phyloP scores from a whole-genome alignment of 64 coral and sea anemone species.

The Montipora cactus region DNA sequence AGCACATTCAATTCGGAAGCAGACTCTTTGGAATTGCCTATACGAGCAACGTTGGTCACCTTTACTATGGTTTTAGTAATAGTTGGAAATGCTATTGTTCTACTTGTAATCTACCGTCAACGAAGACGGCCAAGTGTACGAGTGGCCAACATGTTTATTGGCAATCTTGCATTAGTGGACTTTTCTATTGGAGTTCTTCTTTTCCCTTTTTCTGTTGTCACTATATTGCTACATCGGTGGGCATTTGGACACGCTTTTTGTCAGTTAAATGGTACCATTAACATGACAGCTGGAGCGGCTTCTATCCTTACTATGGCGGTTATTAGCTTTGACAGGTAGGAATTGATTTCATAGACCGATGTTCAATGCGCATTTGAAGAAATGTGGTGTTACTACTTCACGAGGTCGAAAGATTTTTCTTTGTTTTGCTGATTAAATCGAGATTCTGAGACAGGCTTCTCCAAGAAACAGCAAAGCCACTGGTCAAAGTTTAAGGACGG shows the following conservation, averaged over 20 bases:
- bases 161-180: conserved; percentile 89
- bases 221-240: conserved; percentile 41
- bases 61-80: conserved; percentile 46
- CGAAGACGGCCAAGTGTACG: conserved; percentile 73
- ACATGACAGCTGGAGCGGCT: conserved; percentile 82
- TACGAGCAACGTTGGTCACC: not conserved
- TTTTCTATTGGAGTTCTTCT: conserved; percentile 75
- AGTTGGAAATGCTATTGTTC: conserved; percentile 77
- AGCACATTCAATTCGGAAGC: not conserved
- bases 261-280: conserved; percentile 91
- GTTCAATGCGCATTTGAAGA: not conserved
- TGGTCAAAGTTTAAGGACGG: no score
- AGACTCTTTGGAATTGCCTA: not conserved
- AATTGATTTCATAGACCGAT: not conserved
- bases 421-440: no score
- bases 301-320: conserved; percentile 93
- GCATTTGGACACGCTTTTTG: conserved; percentile 61
- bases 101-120: conserved; percentile 82
- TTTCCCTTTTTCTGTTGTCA: conserved; percentile 79
- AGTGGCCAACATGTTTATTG: conserved; percentile 88
- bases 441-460: no score
- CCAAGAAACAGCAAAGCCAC: no score
- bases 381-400: no score
- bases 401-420: no score
- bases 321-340: conserved; percentile 95